Conservation (phyloP, 2,797 vertebrate species). For the Ctenopoma multispine region DNA sequence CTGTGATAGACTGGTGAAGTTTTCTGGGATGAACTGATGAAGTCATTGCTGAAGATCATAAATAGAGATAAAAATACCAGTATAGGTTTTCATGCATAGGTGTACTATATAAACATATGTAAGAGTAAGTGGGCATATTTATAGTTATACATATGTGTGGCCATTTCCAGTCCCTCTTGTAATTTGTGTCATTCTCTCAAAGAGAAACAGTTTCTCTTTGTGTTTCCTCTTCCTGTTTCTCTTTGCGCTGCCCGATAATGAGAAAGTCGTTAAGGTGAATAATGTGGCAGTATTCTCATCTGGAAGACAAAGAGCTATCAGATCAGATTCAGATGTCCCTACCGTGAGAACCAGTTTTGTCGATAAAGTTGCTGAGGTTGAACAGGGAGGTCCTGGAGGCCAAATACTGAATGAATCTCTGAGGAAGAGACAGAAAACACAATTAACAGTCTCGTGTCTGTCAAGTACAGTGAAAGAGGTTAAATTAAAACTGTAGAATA, state of each 20-base stretch:
- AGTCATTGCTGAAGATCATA: too few species aligned
- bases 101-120: too few species aligned
- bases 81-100: too few species aligned
- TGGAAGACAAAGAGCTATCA: neutral
- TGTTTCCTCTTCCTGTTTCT: slow-evolving; percentile 19
- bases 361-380: slow-evolving; percentile 99
- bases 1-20: too few species aligned
- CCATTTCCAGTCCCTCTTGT: too few species aligned
- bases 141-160: too few species aligned
- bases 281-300: neutral
- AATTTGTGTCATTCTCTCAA: too few species aligned
- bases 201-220: neutral
- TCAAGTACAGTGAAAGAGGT: neutral
- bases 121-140: too few species aligned
- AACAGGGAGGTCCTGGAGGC: slow-evolving; percentile 98
- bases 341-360: slow-evolving; percentile 99
- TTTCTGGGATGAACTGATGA: too few species aligned
- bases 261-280: slow-evolving; percentile 1
- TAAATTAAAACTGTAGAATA: neutral
- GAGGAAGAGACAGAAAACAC: slow-evolving; percentile 59
- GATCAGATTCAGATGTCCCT: slow-evolving; percentile 56
- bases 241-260: slow-evolving; percentile 11
- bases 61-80: too few species aligned
- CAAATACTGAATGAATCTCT: slow-evolving; percentile 99
- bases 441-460: accelerated